Percentiles rank a stretch among this genome's conserved stretches.
Evolutionary conservation across 2,888 invertebrate species (phyloP).

Genomic region (Ectropis crepuscularia): DNA sequence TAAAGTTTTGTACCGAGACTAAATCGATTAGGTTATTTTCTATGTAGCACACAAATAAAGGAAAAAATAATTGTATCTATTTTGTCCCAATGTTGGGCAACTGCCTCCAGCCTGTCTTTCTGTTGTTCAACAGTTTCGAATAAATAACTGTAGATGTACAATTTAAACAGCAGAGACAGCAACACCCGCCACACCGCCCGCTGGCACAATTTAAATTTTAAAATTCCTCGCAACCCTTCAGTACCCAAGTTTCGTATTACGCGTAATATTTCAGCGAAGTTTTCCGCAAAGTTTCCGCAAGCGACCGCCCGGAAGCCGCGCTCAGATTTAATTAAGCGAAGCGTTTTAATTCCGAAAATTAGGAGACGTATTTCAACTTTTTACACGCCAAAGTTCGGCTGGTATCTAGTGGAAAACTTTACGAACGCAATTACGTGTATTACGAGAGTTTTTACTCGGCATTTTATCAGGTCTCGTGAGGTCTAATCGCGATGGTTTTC

Average conservation of each 20-base stretch:
- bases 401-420: conserved; percentile 18
- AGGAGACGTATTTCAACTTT: conserved; percentile 26
- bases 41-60: no score
- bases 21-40: no score
- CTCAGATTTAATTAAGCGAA: conserved; percentile 39
- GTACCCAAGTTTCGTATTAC: conserved; percentile 15
- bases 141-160: not conserved
- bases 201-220: conserved; percentile 25
- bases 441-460: conserved; percentile 1
- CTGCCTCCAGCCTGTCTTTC: no score
- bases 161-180: not conserved
- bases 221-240: conserved; percentile 23
- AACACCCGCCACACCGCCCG: conserved; percentile 3
- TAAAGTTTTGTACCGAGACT: no score
- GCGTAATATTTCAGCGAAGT: conserved; percentile 28
- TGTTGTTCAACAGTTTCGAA: not conserved
- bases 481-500: conserved; percentile 1
- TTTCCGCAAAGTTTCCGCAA: conserved; percentile 27
- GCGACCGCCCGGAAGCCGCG: conserved; percentile 22
- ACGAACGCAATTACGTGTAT: conserved; percentile 6
- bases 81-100: no score
- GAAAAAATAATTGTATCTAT: no score
- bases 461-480: conserved; percentile 4
- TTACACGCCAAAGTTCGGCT: conserved; percentile 15
- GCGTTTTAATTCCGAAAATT: conserved; percentile 34